phyloP scores from a whole-genome alignment of 2,797 vertebrate species.

The Cottoperca gobio region DNA sequence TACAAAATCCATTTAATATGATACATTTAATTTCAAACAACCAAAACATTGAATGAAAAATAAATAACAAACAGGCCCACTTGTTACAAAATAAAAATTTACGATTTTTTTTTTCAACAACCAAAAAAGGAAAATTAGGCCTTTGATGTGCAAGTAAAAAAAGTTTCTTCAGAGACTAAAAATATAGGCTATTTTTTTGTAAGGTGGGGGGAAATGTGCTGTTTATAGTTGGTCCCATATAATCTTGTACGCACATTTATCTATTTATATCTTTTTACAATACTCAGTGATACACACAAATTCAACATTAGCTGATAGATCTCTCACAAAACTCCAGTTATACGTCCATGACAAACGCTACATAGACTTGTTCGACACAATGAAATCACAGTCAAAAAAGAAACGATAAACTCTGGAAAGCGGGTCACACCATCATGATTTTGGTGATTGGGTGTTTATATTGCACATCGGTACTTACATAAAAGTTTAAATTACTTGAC shows the following conservation, averaged over 20 bases:
- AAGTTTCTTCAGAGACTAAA: constrained; percentile 70
- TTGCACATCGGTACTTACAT: constrained; percentile 84
- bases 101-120: constrained; percentile 17
- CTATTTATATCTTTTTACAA: constrained; percentile 80
- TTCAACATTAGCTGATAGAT: constrained; percentile 78
- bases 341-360: constrained; percentile 73
- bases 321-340: constrained; percentile 83
- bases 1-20: constrained; percentile 74
- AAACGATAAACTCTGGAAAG: constrained; percentile 67
- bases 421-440: constrained; percentile 82
- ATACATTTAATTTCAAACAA: constrained; percentile 68
- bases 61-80: constrained; percentile 44
- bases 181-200: constrained; percentile 75
- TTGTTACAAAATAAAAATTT: constrained; percentile 38
- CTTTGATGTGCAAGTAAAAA: constrained; percentile 75
- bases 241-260: constrained; percentile 78
- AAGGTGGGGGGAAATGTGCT: constrained; percentile 64
- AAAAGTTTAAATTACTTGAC: constrained; percentile 61
- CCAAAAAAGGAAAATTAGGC: constrained; percentile 43
- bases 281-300: constrained; percentile 82
- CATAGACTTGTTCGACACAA: constrained; percentile 70
- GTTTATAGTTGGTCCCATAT: constrained; percentile 79
- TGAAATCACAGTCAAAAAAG: constrained; percentile 52
- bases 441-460: constrained; percentile 83
- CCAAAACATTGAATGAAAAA: constrained; percentile 14